These are phyloP conservation scores for Himalopsyche phryganea DNA, from an alignment of 1,140 invertebrate genomes.

Conservation along the genomic window DNA sequence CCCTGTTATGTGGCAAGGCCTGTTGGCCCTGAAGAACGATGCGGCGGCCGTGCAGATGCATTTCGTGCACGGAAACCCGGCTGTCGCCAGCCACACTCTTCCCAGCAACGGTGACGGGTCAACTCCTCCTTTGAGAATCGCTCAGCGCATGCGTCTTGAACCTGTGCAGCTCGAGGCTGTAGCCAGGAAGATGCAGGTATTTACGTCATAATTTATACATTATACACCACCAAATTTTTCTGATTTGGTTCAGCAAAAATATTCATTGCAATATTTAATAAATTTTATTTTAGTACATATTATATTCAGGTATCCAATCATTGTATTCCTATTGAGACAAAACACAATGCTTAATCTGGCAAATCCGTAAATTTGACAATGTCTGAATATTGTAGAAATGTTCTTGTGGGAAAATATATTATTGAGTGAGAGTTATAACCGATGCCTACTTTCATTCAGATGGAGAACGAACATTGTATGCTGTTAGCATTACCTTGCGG, in stretches of 20 bases:
- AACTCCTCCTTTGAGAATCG: conserved; percentile 83
- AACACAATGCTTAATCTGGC: too few relatives aligned
- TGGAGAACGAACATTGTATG: conserved; percentile 94
- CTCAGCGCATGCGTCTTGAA: conserved; percentile 94
- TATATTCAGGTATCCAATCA: too few relatives aligned
- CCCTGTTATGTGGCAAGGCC: conserved; percentile 94
- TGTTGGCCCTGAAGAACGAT: conserved; percentile 92
- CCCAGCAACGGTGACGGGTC: conserved; percentile 75
- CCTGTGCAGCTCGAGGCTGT: conserved; percentile 92
- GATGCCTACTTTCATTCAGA: conserved; percentile 55
- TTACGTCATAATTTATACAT: not conserved
- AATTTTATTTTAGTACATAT: too few relatives aligned
- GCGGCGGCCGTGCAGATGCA: conserved; percentile 97
- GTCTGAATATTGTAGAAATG: too few relatives aligned
- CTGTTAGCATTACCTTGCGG: conserved; percentile 92
- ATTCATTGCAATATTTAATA: too few relatives aligned
- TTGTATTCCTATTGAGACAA: too few relatives aligned
- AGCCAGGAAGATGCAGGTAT: conserved; percentile 91
- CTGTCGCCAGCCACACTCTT: conserved; percentile 78
- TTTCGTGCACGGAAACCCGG: conserved; percentile 90
- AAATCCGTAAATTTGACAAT: too few relatives aligned
- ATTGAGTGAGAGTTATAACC: too few relatives aligned
- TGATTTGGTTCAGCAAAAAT: not conserved
- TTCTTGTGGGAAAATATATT: too few relatives aligned
- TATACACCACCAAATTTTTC: not conserved